Evolutionary conservation across 2,113 vertebrate genomes (phyloP).

Genomic region (Pycnonotus jocosus): DNA sequence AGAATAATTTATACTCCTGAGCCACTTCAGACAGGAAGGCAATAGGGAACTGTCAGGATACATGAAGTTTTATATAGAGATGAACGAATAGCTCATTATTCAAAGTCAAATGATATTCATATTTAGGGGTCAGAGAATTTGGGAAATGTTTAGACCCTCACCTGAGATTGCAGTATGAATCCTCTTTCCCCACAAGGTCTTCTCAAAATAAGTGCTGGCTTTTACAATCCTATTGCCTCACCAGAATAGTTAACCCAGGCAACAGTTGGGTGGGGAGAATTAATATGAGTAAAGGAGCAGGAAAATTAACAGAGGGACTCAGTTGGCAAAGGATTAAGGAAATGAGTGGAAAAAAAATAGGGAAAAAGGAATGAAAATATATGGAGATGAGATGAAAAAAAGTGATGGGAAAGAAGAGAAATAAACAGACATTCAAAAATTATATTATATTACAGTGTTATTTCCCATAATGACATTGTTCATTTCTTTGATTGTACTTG

Average conservation of each 20-base stretch:
- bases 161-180: constrained; percentile 50
- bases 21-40: constrained; percentile 64
- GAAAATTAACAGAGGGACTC: constrained; percentile 32
- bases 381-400: background rate
- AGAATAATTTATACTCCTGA: constrained; percentile 68
- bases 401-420: background rate
- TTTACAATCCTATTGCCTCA: constrained; percentile 35
- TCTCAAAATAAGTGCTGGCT: constrained; percentile 60
- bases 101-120: constrained; percentile 69
- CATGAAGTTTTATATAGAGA: constrained; percentile 68
- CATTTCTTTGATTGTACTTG: background rate
- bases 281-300: constrained; percentile 30
- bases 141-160: constrained; percentile 64
- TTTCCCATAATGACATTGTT: background rate
- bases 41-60: constrained; percentile 66
- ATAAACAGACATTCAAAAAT: background rate
- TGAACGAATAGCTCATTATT: constrained; percentile 68
- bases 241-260: constrained; percentile 37
- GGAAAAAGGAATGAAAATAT: background rate
- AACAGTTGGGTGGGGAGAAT: constrained; percentile 57
- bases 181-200: constrained; percentile 48
- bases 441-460: background rate
- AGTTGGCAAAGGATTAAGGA: background rate
- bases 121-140: constrained; percentile 68
- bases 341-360: background rate